Conservation (phyloP, 2,113 vertebrate species). For the Atlantisia rogersi region DNA sequence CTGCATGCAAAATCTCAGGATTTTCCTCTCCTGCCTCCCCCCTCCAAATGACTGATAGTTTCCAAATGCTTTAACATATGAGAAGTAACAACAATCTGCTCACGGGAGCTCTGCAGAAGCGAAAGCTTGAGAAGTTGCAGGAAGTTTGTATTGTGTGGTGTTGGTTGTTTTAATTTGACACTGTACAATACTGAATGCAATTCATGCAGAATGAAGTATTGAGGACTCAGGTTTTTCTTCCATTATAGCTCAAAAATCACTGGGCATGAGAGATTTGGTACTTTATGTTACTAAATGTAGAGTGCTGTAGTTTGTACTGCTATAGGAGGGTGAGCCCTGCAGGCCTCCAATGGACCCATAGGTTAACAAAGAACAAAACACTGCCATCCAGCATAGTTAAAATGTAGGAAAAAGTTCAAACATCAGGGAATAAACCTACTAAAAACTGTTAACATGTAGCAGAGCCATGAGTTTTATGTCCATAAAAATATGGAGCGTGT, state of each 20-base stretch:
- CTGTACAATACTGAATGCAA: neutral
- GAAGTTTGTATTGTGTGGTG: neutral
- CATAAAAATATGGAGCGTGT: neutral
- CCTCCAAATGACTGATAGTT: constrained; percentile 26
- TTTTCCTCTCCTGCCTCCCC: constrained; percentile 42
- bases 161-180: neutral
- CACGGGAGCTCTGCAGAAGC: neutral
- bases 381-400: neutral
- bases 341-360: neutral
- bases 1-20: constrained; percentile 20
- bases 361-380: neutral
- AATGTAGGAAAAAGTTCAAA: neutral
- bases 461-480: neutral
- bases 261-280: neutral
- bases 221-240: neutral
- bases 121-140: neutral
- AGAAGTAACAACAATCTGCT: constrained; percentile 39
- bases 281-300: neutral
- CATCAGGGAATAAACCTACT: neutral
- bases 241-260: neutral
- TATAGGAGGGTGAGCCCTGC: neutral
- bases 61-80: constrained; percentile 49
- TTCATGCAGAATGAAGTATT: neutral
- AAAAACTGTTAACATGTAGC: neutral
- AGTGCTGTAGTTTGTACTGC: neutral